Conservation (phyloP, 2,888 invertebrate species). For the Pandemis corylana region DNA sequence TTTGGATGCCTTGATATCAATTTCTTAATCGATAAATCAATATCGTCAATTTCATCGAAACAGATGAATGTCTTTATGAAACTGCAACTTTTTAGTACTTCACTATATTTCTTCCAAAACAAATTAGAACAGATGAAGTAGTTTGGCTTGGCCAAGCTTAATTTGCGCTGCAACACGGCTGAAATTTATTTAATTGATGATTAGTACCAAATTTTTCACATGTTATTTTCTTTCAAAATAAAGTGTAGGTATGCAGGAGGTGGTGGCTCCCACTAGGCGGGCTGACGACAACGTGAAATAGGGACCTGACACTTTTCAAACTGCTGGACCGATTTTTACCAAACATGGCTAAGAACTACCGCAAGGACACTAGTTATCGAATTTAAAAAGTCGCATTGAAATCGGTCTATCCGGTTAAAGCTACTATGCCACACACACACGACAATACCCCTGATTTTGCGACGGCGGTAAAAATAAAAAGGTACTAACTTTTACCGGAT, state of each 20-base stretch:
- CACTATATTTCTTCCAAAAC: neutral
- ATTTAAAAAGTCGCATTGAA: too few relatives aligned
- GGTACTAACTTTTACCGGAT: neutral
- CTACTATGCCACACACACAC: too few relatives aligned
- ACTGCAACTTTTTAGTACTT: neutral
- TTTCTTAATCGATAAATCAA: neutral
- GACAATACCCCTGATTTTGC: too few relatives aligned
- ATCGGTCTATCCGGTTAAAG: too few relatives aligned
- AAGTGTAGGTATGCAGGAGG: too few relatives aligned
- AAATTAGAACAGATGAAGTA: neutral
- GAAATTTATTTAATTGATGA: neutral
- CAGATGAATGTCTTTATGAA: neutral
- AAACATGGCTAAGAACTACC: too few relatives aligned
- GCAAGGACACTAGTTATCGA: too few relatives aligned
- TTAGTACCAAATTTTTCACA: too few relatives aligned
- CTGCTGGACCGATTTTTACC: too few relatives aligned
- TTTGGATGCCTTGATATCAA: neutral
- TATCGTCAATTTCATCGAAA: slow-evolving; percentile 4
- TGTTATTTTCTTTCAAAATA: neutral
- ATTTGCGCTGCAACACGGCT: neutral
- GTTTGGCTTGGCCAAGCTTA: neutral
- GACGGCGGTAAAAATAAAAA: neutral
- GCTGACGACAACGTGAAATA: too few relatives aligned
- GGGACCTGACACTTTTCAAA: too few relatives aligned
- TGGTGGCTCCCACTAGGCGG: too few relatives aligned